phyloP scores from a whole-genome alignment of 2,797 vertebrate species.

The Poliocrania exsul region DNA sequence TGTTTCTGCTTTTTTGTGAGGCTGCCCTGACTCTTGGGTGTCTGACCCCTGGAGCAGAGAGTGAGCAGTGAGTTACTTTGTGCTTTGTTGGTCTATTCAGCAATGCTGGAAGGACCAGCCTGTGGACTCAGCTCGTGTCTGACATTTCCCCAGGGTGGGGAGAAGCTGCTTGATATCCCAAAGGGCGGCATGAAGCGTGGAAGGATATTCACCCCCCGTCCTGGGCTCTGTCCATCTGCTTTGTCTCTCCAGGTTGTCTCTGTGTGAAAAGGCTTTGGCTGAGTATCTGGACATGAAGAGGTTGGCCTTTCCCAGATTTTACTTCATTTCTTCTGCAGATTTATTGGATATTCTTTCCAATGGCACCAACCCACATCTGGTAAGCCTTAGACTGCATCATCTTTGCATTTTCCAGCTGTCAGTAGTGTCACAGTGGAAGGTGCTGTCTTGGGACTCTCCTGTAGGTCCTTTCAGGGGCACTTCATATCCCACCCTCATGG shows the following conservation, averaged over 20 bases:
- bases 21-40: not conserved
- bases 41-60: not conserved
- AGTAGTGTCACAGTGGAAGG: not conserved
- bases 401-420: not conserved
- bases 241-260: conserved; percentile 81
- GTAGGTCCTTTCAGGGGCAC: not conserved
- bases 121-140: not conserved
- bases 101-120: not conserved
- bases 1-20: not conserved
- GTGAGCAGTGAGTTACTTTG: not conserved
- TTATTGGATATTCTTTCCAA: conserved; percentile 95
- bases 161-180: not conserved
- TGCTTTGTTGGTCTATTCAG: not conserved
- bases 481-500: not conserved
- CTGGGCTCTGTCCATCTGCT: not conserved
- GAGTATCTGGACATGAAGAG: conserved; percentile 96
- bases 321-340: conserved; percentile 96
- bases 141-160: not conserved
- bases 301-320: conserved; percentile 94
- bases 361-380: conserved; percentile 91
- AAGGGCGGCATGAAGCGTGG: not conserved
- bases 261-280: conserved; percentile 94
- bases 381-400: conserved; percentile 58
- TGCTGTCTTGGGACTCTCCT: not conserved
- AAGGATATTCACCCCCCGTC: not conserved